Conservation (phyloP, 2,797 vertebrate genomes). For the Lateolabrax maculatus region DNA sequence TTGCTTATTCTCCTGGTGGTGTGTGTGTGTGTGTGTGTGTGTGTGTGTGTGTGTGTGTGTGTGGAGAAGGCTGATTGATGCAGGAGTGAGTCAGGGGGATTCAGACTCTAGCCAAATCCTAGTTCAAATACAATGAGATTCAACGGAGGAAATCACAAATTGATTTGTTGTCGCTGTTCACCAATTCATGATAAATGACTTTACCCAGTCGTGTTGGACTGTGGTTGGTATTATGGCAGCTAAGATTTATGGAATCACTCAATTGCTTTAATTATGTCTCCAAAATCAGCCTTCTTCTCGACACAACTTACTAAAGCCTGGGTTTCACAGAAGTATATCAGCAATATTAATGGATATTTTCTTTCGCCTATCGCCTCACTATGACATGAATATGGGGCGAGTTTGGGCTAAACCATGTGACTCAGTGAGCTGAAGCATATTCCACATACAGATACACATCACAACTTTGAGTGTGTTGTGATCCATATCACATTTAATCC, state of each 20-base stretch:
- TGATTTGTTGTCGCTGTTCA: constrained; percentile 67
- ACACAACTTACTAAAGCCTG: constrained; percentile 37
- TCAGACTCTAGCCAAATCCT: constrained; percentile 55
- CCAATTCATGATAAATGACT: constrained; percentile 68
- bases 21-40: constrained; percentile 26
- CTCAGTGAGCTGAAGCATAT: constrained; percentile 25
- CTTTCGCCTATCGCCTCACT: constrained; percentile 27
- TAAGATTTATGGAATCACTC: constrained; percentile 72
- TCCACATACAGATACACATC: constrained; percentile 45
- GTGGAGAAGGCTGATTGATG: constrained; percentile 55
- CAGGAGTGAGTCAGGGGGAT: constrained; percentile 45
- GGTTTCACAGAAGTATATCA: constrained; percentile 52
- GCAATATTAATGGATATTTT: constrained; percentile 63
- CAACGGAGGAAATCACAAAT: constrained; percentile 53
- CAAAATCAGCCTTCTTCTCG: constrained; percentile 54
- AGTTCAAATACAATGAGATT: constrained; percentile 66
- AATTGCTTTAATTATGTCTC: constrained; percentile 62
- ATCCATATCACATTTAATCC: constrained; percentile 64
- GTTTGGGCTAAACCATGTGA: constrained; percentile 43
- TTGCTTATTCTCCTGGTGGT: constrained; percentile 43
- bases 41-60: constrained; percentile 29
- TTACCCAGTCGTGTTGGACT: constrained; percentile 41
- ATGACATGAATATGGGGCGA: constrained; percentile 13
- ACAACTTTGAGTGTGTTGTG: constrained; percentile 52
- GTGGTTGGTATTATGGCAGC: constrained; percentile 73